Conservation (phyloP, 1,140 invertebrate species). For the Prorops nasuta region DNA sequence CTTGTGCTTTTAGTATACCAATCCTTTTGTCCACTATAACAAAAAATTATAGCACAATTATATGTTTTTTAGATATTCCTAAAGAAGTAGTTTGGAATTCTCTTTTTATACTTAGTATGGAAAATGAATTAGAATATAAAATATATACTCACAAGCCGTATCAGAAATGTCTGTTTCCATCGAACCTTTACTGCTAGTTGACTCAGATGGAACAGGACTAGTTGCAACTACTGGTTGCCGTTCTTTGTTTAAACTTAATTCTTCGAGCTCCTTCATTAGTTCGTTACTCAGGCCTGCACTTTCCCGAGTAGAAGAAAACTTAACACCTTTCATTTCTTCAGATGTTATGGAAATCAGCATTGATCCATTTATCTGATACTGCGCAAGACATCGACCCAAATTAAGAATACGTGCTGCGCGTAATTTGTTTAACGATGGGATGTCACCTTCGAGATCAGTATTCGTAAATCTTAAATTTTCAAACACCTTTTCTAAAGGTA, state of each 20-base stretch:
- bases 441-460: slow-evolving; percentile 39
- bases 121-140: background rate
- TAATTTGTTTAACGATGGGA: slow-evolving; percentile 38
- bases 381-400: slow-evolving; percentile 54
- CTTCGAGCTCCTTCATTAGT: slow-evolving; percentile 50
- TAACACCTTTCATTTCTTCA: slow-evolving; percentile 26
- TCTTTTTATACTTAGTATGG: too few species aligned
- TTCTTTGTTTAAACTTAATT: slow-evolving; percentile 46
- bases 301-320: slow-evolving; percentile 34
- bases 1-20: slow-evolving; percentile 71
- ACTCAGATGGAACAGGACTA: slow-evolving; percentile 46
- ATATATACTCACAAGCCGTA: slow-evolving; percentile 18
- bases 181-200: slow-evolving; percentile 43
- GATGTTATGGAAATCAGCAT: slow-evolving; percentile 32
- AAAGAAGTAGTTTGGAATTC: too few species aligned
- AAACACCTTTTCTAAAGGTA: slow-evolving; percentile 67
- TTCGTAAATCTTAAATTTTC: slow-evolving; percentile 54
- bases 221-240: slow-evolving; percentile 27
- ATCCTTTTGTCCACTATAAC: slow-evolving; percentile 58
- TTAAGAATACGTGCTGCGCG: slow-evolving; percentile 55
- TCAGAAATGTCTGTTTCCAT: slow-evolving; percentile 35
- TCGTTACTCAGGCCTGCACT: slow-evolving; percentile 42
- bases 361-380: slow-evolving; percentile 49
- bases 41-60: slow-evolving; percentile 12
- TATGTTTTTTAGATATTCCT: too few species aligned